phyloP scores from a whole-genome alignment of 2,113 vertebrate genomes.

The Oncorhynchus gorbuscha region DNA sequence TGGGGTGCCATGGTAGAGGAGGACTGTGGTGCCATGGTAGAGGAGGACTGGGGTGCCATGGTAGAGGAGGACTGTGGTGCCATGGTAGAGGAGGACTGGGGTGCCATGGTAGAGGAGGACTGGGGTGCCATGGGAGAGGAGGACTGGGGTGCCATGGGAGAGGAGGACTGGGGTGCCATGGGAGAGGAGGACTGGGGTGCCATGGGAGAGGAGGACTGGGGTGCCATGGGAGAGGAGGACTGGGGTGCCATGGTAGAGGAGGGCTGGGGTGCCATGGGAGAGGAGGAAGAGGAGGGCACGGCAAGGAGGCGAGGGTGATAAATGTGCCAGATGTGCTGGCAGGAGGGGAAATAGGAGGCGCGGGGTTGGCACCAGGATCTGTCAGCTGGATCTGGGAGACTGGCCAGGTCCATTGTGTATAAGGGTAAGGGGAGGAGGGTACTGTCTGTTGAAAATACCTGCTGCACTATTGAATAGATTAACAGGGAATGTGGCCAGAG shows the following conservation, averaged over 20 bases:
- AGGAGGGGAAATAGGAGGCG: not conserved
- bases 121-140: no score
- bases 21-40: no score
- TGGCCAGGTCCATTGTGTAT: constrained; percentile 41
- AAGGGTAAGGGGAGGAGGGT: constrained; percentile 34
- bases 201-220: constrained; percentile 34
- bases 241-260: not conserved
- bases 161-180: constrained; percentile 7
- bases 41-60: no score
- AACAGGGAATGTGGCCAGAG: not conserved
- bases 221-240: not conserved
- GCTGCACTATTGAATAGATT: not conserved
- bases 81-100: no score
- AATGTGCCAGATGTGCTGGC: constrained; percentile 64
- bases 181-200: constrained; percentile 35
- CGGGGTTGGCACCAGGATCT: constrained; percentile 26
- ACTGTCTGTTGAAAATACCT: constrained; percentile 14
- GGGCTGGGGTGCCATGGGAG: no score
- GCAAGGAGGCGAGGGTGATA: constrained; percentile 50
- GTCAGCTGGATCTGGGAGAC: constrained; percentile 19
- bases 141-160: no score
- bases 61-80: no score
- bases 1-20: no score
- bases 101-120: no score
- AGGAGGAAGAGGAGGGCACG: no score